phyloP scores from a whole-genome alignment of 2,888 invertebrate genomes.

The Flexamia atlantica region DNA sequence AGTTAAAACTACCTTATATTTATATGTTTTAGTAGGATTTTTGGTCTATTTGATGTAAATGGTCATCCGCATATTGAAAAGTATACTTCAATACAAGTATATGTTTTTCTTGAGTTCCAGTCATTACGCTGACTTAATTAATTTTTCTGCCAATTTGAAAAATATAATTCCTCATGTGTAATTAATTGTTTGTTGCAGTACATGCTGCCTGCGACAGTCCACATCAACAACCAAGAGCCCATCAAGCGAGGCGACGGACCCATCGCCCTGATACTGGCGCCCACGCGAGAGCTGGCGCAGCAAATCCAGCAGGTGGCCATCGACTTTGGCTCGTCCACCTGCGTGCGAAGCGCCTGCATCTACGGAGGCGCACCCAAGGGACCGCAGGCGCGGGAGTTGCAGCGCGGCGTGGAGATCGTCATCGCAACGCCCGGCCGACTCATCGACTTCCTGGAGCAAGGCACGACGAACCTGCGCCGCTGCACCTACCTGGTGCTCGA shows the following conservation, averaged over 20 bases:
- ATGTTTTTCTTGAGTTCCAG: no score
- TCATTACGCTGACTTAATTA: no score
- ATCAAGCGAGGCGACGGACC: constrained; percentile 93
- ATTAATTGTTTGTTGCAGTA: constrained; percentile 79
- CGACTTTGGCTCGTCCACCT: constrained; percentile 93
- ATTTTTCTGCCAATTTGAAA: no score
- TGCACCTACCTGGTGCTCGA: constrained; percentile 93
- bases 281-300: constrained; percentile 92
- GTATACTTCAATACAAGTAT: no score
- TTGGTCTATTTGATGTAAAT: no score
- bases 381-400: constrained; percentile 90
- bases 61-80: no score
- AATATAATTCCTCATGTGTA: no score
- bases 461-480: constrained; percentile 83
- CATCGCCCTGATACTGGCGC: constrained; percentile 88
- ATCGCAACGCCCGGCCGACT: constrained; percentile 98
- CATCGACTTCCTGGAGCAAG: constrained; percentile 94
- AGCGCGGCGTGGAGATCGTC: constrained; percentile 94
- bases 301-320: constrained; percentile 94
- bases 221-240: constrained; percentile 94
- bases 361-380: constrained; percentile 99
- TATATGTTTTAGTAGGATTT: no score
- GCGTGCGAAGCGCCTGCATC: constrained; percentile 94
- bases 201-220: constrained; percentile 95
- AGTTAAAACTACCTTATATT: no score